Conservation (phyloP, 2,888 invertebrate species). For the Lepas anatifera region DNA sequence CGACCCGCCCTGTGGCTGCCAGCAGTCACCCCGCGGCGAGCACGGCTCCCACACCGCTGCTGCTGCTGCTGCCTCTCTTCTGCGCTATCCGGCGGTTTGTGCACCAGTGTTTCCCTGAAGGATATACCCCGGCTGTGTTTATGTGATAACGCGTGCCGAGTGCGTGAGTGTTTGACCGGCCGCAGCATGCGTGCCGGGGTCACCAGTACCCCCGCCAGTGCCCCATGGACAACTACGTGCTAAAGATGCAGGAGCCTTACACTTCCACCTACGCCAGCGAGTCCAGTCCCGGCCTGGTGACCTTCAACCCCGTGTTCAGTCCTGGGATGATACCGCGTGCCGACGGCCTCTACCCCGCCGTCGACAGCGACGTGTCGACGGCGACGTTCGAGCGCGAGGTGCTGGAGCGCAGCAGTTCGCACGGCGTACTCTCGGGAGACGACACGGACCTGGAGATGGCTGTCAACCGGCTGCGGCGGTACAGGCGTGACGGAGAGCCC, state of each 20-base stretch:
- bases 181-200: not conserved
- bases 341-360: not conserved
- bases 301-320: constrained; percentile 1
- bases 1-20: not conserved
- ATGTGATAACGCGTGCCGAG: too few relatives aligned
- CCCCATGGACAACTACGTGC: constrained; percentile 10
- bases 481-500: too few relatives aligned
- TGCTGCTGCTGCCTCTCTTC: not conserved
- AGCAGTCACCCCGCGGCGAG: not conserved
- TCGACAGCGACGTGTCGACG: constrained; percentile 6
- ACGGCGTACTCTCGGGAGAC: not conserved
- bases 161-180: not conserved
- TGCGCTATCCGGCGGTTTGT: not conserved
- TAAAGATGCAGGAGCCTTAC: not conserved
- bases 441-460: constrained; percentile 5
- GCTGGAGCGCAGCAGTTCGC: not conserved
- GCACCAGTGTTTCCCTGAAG: too few relatives aligned
- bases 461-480: not conserved
- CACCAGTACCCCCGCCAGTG: not conserved
- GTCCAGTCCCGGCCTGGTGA: not conserved
- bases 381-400: constrained; percentile 5
- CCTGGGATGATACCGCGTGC: not conserved
- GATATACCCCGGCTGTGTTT: too few relatives aligned
- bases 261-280: not conserved
- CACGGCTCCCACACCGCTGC: not conserved